Base-by-base conservation (phyloP, 2,888 invertebrate species). In the Hydraecia micacea region DNA sequence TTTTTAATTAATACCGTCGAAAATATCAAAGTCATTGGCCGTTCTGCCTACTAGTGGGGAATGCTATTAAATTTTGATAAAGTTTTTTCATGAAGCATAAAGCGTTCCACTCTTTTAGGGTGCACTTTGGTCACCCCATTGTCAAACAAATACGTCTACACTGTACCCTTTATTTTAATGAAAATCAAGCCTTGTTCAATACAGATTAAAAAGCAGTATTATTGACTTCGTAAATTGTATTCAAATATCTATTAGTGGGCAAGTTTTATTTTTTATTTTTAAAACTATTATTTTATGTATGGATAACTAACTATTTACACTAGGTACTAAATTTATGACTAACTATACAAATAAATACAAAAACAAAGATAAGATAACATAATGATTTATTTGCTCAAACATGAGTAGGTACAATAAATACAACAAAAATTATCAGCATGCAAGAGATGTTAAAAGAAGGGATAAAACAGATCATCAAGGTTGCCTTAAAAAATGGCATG, bases 11-110 rank as follows among this genome's bases (percentile, higher is more conserved):
- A 97, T 96, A 90, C 94, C 92, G 93, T 92, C 93, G 94, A 95
- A 97, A 97, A 97, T 96, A 97, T 97, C 96, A 96, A 97, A 97
- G 97, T 97, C 97, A 97, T 94, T 93, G 94, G 90, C 88, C 91
- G 91, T 90, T 91, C 91, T 90, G 90, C 92, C 91, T 90, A 91
- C 93, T 95, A 95, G 95, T 95, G 92, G 93, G 91, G 93, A 94
- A 93, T 94, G 94, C 92, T 94, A 93, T 95, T 95, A 93, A 93
- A 93, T 91, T 94, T 93, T 93, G 90, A 92, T 93, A 92, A 92
- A 92, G 91, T 91, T 93, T 93, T 93, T 93, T 92, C 82, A 85
- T 80, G 70, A 84, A 80, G 91, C 91, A 93, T 93, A 94, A 94
- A 95, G 94, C 93, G 91, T 92, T 93, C 92, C 93, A 85, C 86